Base-by-base conservation (phyloP, 2,113 vertebrate genomes). In the Oreotragus oreotragus region DNA sequence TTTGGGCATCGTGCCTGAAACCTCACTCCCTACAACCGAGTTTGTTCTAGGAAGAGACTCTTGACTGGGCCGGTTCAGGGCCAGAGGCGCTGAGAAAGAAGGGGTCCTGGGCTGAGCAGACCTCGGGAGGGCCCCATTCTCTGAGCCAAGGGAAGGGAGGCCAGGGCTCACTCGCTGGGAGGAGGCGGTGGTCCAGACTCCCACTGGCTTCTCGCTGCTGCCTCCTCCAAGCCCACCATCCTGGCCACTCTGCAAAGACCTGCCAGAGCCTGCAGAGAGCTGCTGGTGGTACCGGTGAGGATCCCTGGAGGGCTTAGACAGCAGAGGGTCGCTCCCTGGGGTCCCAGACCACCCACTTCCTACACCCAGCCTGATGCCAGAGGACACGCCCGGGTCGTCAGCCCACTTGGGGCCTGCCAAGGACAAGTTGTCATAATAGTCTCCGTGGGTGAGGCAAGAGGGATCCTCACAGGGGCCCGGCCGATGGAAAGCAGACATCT, bases 141-240 rank as follows among this genome's bases (percentile, higher is more conserved):
- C 98, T 86, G 13, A 86, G 88, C 33, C 93, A 53, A 5, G 8
- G 7, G 0, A 96, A 96, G 43, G 95, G 83, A 9, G 96, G 43
- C 2, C 28, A 1, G n/a, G 97, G 6, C 33, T 81, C n/a, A 98
- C 97, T 43, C 96, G 88, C 23, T 96, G 98, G 0, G 98, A 97
- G 23, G 98, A 98, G 12, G 98, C 96, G 2, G 99, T 98, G 21
- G 98, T 90, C 39, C 98, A 98, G 79, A 98, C 95, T 28, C 96
- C 93, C 0, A n/a, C 58, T 2, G 92, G 88, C 73, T 95, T 98
- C 94, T 96, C 97, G 0, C 19, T 80, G 70, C 97, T 84, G 1
- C 19, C 90, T 2, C 88, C 90, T 96, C 97, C 88, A 0, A 47
- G 14, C 12, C 97, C 89, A 0, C 97, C 96, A 60, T 98, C 97